Conservation (phyloP, 2,113 vertebrate species). For the Dicaeum eximium region DNA sequence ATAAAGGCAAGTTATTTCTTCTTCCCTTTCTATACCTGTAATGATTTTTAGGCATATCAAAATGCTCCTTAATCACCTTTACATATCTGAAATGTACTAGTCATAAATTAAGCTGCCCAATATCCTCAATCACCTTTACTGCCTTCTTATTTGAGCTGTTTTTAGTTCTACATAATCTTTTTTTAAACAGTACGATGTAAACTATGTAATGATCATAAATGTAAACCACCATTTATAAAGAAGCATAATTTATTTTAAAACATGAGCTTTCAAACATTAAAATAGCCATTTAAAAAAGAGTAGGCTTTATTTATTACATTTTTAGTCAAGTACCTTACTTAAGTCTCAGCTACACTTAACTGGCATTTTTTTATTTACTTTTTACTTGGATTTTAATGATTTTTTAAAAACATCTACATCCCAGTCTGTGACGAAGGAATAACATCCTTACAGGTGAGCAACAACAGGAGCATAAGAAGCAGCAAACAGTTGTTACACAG, state of each 20-base stretch:
- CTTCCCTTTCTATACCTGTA: background rate
- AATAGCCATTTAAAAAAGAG: background rate
- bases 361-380: background rate
- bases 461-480: background rate
- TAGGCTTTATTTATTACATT: background rate
- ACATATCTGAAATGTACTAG: background rate
- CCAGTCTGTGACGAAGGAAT: background rate
- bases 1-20: background rate
- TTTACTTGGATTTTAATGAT: background rate
- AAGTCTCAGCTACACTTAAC: background rate
- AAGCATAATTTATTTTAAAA: background rate
- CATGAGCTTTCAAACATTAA: background rate
- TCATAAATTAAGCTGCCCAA: background rate
- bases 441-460: background rate
- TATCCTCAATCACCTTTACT: background rate
- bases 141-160: background rate
- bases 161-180: background rate
- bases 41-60: background rate
- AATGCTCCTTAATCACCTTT: background rate
- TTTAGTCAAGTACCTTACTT: background rate
- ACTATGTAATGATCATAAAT: background rate
- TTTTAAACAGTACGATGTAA: background rate
- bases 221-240: background rate
- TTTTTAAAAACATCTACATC: background rate
- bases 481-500: background rate